Conservation (phyloP, 2,113 vertebrate species). For the Caranx ignobilis region DNA sequence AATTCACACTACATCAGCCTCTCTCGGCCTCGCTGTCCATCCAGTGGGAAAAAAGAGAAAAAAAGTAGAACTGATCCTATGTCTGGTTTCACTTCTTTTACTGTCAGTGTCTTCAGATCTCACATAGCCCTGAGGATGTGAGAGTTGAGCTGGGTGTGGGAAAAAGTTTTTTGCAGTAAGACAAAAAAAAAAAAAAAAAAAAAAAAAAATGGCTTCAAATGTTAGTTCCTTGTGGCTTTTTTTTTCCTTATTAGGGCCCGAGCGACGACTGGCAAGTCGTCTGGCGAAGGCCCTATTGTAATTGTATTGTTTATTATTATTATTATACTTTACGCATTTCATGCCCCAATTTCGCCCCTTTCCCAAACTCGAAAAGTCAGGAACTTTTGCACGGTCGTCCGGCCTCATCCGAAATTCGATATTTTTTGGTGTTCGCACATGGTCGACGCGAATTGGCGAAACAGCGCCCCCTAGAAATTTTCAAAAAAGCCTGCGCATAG, state of each 20-base stretch:
- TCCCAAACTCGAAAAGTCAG: too few species aligned
- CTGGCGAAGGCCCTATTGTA: too few species aligned
- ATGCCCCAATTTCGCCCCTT: too few species aligned
- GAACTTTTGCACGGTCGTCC: too few species aligned
- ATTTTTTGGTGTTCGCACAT: too few species aligned
- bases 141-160: slow-evolving; percentile 15
- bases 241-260: slow-evolving; percentile 6
- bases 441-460: too few species aligned
- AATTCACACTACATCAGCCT: slow-evolving; percentile 7
- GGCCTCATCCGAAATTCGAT: too few species aligned
- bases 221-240: background rate
- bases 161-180: background rate
- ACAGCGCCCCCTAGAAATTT: too few species aligned
- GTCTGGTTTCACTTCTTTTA: slow-evolving; percentile 31
- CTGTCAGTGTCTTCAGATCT: slow-evolving; percentile 45
- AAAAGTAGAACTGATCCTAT: slow-evolving; percentile 21
- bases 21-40: background rate
- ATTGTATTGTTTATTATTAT: too few species aligned
- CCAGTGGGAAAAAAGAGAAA: background rate
- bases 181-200: slow-evolving; percentile 5
- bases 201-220: slow-evolving; percentile 9
- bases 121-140: slow-evolving; percentile 33
- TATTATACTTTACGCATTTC: too few species aligned
- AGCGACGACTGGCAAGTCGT: too few species aligned
- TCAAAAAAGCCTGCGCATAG: too few species aligned